phyloP scores from a whole-genome alignment of 1,140 invertebrate species.

The Aphidius ervi region DNA sequence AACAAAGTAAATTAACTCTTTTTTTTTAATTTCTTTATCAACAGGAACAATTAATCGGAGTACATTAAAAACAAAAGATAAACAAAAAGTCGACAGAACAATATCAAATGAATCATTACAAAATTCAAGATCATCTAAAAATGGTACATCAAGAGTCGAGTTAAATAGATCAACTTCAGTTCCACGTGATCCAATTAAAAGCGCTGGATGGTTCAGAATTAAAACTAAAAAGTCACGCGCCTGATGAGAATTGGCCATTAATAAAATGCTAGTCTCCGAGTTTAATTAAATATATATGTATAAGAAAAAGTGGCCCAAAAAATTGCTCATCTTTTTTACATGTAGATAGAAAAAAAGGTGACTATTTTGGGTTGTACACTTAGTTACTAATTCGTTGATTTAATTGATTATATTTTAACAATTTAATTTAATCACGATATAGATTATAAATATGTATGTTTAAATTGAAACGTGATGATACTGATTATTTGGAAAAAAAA shows the following conservation, averaged over 20 bases:
- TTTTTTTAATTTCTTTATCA: slow-evolving; percentile 9
- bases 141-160: slow-evolving; percentile 47
- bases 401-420: too few species aligned
- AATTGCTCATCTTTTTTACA: not conserved
- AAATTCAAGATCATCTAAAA: slow-evolving; percentile 40
- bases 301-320: slow-evolving; percentile 37
- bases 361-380: too few species aligned
- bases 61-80: slow-evolving; percentile 51
- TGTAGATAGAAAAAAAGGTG: not conserved
- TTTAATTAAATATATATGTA: slow-evolving; percentile 29
- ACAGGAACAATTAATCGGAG: slow-evolving; percentile 52
- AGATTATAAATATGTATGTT: too few species aligned
- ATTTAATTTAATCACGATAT: too few species aligned
- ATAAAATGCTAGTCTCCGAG: slow-evolving; percentile 52
- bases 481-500: too few species aligned
- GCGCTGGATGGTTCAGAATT: slow-evolving; percentile 68
- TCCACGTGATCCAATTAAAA: slow-evolving; percentile 65
- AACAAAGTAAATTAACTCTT: not conserved
- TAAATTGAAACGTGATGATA: too few species aligned
- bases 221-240: slow-evolving; percentile 59
- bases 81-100: slow-evolving; percentile 53
- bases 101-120: slow-evolving; percentile 61
- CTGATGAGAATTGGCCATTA: slow-evolving; percentile 47
- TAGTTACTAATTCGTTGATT: too few species aligned
- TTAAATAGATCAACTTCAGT: slow-evolving; percentile 62